Base-by-base conservation (phyloP, 2,888 invertebrate species). In the Trichacis sp. region DNA sequence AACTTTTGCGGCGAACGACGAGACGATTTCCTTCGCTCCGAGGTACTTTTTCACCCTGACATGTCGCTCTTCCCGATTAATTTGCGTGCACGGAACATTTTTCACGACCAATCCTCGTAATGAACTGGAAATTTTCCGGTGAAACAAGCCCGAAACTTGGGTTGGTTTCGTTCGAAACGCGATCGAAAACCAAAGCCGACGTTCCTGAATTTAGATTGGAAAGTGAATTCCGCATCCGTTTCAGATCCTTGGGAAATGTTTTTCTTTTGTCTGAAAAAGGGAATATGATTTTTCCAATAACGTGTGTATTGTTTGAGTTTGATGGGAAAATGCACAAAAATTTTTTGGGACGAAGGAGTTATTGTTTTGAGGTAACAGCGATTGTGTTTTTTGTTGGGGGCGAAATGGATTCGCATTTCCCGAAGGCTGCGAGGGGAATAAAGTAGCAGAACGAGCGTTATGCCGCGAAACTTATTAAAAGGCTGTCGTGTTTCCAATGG, bases 141-240 rank as follows among this genome's bases (percentile, higher is more conserved):
- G 45, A 64, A 59, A 30, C 43, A 38, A n/a, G n/a, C n/a, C n/a
- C n/a, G n/a, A n/a, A n/a, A n/a, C n/a, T n/a, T n/a, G n/a, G n/a
- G n/a, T n/a, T n/a, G n/a, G n/a, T n/a, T n/a, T n/a, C n/a, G n/a
- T n/a, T n/a, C n/a, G n/a, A n/a, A n/a, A n/a, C n/a, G n/a, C n/a
- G 65, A 65, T 50, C 38, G 55, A 57, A 38, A 64, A 61, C 54
- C 57, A 64, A 64, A 64, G 55, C 71, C 70, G 68, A 73, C 70
- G 64, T 65, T 56, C 72, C 74, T 77, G 76, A 79, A 79, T 78
- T 78, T 79, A 77, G 77, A 79, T 79, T 77, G 78, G 77, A 80
- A 76, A 76, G 77, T 80, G 73, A 80, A 80, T 80, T 79, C 77
- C 78, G 76, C 76, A 79, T 78, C 76, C 73, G 72, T 72, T 68